These are phyloP conservation scores for Rhagonycha fulva DNA, from an alignment of 2,888 invertebrate genomes.

Conservation along the genomic window DNA sequence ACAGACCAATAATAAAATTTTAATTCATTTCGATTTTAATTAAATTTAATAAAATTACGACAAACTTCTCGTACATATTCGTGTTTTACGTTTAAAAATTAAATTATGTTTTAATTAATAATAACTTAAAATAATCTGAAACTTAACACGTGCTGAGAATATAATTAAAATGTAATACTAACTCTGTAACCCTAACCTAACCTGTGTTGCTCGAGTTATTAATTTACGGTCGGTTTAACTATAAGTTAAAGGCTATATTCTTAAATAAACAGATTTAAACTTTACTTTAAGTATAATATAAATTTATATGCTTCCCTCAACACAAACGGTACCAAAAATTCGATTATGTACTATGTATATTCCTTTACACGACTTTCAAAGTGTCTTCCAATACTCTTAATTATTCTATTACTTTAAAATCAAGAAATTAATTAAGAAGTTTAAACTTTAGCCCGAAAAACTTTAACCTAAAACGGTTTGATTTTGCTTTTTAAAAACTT, in stretches of 20 bases:
- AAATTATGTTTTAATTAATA: constrained; percentile 23
- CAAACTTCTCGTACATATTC: not conserved
- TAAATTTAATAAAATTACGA: not conserved
- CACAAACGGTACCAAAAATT: too few relatives aligned
- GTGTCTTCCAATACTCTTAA: not conserved
- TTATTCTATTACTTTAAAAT: not conserved
- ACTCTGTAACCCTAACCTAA: constrained; percentile 27
- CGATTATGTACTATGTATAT: not conserved
- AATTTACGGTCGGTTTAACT: constrained; percentile 24
- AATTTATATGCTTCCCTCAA: not conserved
- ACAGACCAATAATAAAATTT: not conserved
- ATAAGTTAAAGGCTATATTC: constrained; percentile 23
- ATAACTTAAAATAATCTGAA: constrained; percentile 26
- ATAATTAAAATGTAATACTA: constrained; percentile 30
- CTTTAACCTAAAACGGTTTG: too few relatives aligned
- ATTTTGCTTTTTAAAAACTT: too few relatives aligned
- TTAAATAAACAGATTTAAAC: constrained; percentile 27
- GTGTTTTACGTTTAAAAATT: not conserved
- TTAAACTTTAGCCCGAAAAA: too few relatives aligned
- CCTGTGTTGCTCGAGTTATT: constrained; percentile 27
- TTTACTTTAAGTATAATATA: constrained; percentile 2
- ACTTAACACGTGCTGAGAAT: constrained; percentile 30
- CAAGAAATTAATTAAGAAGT: too few relatives aligned
- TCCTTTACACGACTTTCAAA: not conserved
- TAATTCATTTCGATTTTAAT: not conserved